Conservation (phyloP, 2,113 vertebrate species). For the Bucco capensis region DNA sequence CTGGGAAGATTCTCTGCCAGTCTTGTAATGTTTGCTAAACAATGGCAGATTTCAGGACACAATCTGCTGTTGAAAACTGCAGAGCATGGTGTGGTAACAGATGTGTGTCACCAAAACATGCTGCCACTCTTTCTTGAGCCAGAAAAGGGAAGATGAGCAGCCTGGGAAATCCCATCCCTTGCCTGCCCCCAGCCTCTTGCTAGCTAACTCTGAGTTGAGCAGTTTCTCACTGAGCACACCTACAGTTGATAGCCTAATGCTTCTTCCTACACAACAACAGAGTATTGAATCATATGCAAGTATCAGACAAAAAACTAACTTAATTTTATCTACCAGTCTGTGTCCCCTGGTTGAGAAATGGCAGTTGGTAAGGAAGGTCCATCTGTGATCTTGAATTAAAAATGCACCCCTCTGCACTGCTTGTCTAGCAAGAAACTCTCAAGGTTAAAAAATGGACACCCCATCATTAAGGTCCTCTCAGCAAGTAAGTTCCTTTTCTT, state of each 20-base stretch:
- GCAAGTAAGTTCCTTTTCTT: not conserved
- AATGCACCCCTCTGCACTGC: not conserved
- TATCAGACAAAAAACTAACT: not conserved
- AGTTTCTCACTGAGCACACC: not conserved
- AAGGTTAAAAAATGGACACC: not conserved
- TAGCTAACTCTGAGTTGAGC: not conserved
- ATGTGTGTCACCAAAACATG: not conserved
- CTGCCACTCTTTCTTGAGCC: not conserved
- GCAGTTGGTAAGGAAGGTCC: not conserved
- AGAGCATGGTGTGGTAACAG: not conserved
- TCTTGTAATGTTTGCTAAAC: not conserved
- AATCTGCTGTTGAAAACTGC: not conserved
- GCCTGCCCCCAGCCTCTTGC: not conserved
- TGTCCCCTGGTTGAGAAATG: not conserved
- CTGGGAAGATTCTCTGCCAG: not conserved
- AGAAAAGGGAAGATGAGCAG: constrained; percentile 10
- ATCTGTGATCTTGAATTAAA: not conserved
- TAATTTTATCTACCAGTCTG: not conserved
- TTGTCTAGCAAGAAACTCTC: not conserved
- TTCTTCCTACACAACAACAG: not conserved
- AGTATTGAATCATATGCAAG: not conserved
- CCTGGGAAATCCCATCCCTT: not conserved
- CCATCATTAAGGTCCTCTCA: not conserved
- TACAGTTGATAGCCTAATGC: not conserved
- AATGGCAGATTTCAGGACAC: not conserved